phyloP scores from a whole-genome alignment of 2,888 invertebrate species.

The Nemotelus nigrinus region DNA sequence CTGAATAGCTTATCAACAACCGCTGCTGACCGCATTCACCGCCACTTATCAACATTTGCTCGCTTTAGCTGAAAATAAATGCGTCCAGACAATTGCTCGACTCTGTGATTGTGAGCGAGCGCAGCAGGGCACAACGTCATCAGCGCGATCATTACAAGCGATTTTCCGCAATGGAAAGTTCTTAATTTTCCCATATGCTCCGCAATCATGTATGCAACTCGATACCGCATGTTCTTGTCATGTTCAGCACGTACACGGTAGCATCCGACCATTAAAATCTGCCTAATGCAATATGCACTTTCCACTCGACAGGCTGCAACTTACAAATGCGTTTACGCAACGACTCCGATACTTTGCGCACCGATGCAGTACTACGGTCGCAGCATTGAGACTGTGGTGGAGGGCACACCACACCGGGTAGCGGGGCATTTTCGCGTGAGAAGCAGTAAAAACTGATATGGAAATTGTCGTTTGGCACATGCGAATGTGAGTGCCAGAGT shows the following conservation, averaged over 20 bases:
- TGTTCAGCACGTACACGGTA: conserved; percentile 36
- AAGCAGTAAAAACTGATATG: conserved; percentile 39
- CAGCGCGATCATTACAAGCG: conserved; percentile 28
- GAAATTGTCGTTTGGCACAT: conserved; percentile 40
- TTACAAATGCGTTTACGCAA: conserved; percentile 39
- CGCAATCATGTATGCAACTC: conserved; percentile 10
- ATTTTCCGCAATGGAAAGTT: conserved; percentile 38
- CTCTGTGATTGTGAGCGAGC: background rate
- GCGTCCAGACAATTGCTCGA: background rate
- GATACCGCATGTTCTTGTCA: conserved; percentile 25
- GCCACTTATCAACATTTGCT: background rate
- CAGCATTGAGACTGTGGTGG: background rate
- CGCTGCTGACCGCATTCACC: background rate
- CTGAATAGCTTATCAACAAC: background rate
- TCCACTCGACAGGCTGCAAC: background rate
- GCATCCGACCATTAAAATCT: conserved; percentile 14
- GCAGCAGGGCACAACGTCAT: background rate
- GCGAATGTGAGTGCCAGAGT: conserved; percentile 38
- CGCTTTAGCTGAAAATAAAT: background rate
- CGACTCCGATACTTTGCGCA: background rate
- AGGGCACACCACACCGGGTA: no score
- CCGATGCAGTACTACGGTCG: background rate
- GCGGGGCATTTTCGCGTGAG: conserved; percentile 14
- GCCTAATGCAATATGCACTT: conserved; percentile 13
- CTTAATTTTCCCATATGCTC: conserved; percentile 37